phyloP scores from a whole-genome alignment of 2,888 invertebrate genomes.

The Himalopsyche tibetana region DNA sequence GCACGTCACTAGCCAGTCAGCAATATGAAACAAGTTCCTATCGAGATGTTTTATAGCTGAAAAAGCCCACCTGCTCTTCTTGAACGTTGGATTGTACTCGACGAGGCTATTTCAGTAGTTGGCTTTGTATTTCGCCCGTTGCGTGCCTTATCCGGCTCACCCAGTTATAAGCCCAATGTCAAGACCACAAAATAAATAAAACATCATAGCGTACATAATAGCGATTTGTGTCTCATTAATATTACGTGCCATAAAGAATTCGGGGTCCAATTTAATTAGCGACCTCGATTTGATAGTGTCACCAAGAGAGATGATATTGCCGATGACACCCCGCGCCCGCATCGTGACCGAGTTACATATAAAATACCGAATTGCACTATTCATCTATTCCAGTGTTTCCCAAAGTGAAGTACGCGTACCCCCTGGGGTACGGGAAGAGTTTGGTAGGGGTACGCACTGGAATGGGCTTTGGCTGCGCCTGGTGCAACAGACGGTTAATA shows the following conservation, averaged over 20 bases:
- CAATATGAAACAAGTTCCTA: not conserved
- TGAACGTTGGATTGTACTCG: not conserved
- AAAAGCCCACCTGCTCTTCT: too few species aligned
- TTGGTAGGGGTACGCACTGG: too few species aligned
- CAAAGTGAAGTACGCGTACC: too few species aligned
- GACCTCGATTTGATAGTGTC: not conserved
- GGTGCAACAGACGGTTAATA: too few species aligned
- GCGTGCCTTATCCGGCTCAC: constrained; percentile 6
- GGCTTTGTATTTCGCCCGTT: not conserved
- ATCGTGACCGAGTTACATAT: not conserved
- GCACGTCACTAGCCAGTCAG: not conserved
- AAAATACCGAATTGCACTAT: not conserved
- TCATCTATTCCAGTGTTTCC: not conserved
- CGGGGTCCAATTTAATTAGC: not conserved
- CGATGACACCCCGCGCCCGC: not conserved
- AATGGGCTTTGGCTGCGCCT: too few species aligned
- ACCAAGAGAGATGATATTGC: not conserved
- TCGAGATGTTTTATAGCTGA: too few species aligned
- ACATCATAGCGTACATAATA: not conserved
- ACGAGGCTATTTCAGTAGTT: not conserved
- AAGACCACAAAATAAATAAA: not conserved
- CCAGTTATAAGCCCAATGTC: not conserved
- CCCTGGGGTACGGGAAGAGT: too few species aligned
- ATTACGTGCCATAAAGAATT: not conserved
- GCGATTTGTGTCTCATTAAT: not conserved